Conservation (phyloP, 2,797 vertebrate genomes). For the Gila robusta region DNA sequence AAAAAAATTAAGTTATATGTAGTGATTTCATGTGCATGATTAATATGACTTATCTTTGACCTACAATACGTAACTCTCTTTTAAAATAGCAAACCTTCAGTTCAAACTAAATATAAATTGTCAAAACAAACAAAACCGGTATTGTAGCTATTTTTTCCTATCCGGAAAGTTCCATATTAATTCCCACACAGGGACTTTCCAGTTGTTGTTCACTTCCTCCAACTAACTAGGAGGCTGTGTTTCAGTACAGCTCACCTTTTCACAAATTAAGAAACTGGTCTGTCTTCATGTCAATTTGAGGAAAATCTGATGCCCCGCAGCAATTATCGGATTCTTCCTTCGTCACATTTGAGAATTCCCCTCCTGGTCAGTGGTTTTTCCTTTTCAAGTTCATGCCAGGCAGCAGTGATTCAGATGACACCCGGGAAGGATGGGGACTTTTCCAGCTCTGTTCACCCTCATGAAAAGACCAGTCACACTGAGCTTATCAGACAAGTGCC, state of each 20-base stretch:
- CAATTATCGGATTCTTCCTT: conserved; percentile 61
- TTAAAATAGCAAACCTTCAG: neutral
- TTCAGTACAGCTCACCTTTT: conserved; percentile 53
- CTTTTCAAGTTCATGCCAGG: conserved; percentile 64
- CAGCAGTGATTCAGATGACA: conserved; percentile 64
- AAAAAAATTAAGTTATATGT: neutral
- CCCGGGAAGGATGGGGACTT: conserved; percentile 62
- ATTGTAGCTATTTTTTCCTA: conserved; percentile 37
- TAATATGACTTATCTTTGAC: neutral
- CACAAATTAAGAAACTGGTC: conserved; percentile 44
- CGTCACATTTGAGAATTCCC: conserved; percentile 65
- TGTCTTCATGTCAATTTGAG: conserved; percentile 55
- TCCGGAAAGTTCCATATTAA: conserved; percentile 54
- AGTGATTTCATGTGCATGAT: neutral
- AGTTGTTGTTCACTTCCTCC: conserved; percentile 45
- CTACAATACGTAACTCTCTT: neutral
- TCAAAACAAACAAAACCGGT: conserved; percentile 52
- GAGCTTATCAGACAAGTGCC: conserved; percentile 59
- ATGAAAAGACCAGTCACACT: conserved; percentile 54
- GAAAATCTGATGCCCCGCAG: conserved; percentile 54
- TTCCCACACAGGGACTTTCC: conserved; percentile 65
- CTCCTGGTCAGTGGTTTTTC: conserved; percentile 63
- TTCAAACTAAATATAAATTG: conserved; percentile 47
- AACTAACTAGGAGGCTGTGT: conserved; percentile 48
- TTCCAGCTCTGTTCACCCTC: conserved; percentile 47